phyloP scores from a whole-genome alignment of 2,888 invertebrate genomes.

The Mythimna vitellina region DNA sequence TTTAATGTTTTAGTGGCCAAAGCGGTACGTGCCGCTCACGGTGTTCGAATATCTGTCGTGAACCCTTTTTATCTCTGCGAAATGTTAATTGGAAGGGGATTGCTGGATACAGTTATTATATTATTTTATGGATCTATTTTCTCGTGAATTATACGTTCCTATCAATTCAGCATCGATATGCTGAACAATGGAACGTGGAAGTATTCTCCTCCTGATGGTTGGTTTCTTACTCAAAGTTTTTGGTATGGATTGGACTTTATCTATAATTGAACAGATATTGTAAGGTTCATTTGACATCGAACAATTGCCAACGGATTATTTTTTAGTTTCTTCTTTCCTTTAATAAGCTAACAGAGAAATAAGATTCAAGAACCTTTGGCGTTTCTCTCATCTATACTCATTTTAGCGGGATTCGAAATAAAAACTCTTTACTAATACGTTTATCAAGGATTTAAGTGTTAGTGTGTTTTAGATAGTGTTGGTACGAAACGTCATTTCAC shows the following conservation, averaged over 20 bases:
- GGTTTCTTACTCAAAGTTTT: background rate
- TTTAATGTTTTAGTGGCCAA: constrained; percentile 75
- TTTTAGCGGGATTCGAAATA: background rate
- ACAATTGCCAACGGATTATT: background rate
- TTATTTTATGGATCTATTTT: constrained; percentile 17
- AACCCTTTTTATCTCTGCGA: constrained; percentile 63
- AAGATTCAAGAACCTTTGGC: background rate
- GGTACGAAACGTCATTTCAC: constrained; percentile 4
- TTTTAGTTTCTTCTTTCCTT: background rate
- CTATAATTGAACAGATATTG: background rate
- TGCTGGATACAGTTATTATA: constrained; percentile 35
- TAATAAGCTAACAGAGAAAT: background rate
- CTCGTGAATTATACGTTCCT: constrained; percentile 4
- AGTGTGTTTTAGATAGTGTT: constrained; percentile 8
- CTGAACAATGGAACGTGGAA: background rate
- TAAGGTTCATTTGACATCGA: background rate
- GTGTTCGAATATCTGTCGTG: constrained; percentile 59
- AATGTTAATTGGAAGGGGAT: constrained; percentile 57
- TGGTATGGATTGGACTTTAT: too few species aligned
- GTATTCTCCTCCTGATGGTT: background rate
- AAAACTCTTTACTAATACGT: background rate
- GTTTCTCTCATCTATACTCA: constrained; percentile 1
- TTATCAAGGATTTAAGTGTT: background rate
- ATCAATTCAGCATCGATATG: background rate
- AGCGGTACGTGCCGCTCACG: constrained; percentile 70